A percentile compares a stretch with the other conserved stretches of the same genome.
Evolutionary conservation across 1,140 invertebrate genomes (phyloP).

Genomic region (Bombus cullumanus): DNA sequence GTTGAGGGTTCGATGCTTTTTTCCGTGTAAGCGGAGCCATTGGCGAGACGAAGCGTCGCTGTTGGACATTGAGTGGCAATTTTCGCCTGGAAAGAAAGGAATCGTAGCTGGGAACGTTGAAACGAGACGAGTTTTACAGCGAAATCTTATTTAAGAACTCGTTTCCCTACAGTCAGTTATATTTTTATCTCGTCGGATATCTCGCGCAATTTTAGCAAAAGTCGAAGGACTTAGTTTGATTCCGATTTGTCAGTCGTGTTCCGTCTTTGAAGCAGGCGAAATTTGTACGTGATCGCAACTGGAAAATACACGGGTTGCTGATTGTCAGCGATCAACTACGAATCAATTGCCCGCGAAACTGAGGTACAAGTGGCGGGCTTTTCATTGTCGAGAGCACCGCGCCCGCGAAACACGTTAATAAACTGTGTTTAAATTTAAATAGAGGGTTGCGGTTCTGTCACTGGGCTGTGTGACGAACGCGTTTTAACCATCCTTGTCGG

Average conservation of each 20-base stretch:
- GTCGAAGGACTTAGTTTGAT: too few species aligned
- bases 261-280: neutral
- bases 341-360: neutral
- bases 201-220: neutral
- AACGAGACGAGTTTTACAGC: neutral
- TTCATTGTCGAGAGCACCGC: conserved; percentile 2
- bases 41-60: neutral
- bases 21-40: neutral
- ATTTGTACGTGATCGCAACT: neutral
- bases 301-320: conserved; percentile 5
- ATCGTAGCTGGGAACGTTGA: neutral
- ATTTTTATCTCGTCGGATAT: neutral
- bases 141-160: neutral
- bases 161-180: neutral
- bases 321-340: conserved; percentile 11
- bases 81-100: neutral
- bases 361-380: neutral
- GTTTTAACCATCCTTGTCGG: neutral
- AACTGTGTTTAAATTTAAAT: conserved; percentile 51
- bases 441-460: conserved; percentile 22
- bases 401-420: conserved; percentile 35
- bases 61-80: conserved; percentile 17
- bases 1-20: neutral
- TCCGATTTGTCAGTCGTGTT: too few species aligned
- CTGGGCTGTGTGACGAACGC: conserved; percentile 6